Evolutionary conservation across 2,113 vertebrate species (phyloP), one percentile per base, ranked within the genome.

Genomic region (Nicator chloris): DNA sequence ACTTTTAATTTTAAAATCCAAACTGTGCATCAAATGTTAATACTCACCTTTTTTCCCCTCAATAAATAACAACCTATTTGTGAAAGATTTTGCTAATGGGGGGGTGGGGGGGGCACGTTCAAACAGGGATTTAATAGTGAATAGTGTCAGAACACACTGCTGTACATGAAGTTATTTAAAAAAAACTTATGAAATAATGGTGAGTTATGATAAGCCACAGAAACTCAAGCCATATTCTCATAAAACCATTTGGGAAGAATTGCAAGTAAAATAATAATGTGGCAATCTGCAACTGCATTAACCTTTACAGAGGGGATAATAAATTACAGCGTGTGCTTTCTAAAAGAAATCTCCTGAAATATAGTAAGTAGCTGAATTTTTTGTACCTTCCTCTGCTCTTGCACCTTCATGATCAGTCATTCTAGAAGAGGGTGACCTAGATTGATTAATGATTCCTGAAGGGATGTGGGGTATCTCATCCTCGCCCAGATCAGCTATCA

Each of bases 401-500:
- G 97, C 94, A 98, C 97, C 98, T 98, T 98, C 98, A 98, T 97
- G 97, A 98, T 98, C 98, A 97, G 97, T 97, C 97, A 98, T 97
- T 98, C 97, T 98, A 98, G 98, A 96, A 97, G 97, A 98, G 94
- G 98, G 97, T 97, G 98, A 98, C 95, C 97, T 97, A 98, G 98
- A 97, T 94, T 98, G 97, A 98, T 97, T 98, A 97, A 98, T 97
- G 96, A 98, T 88, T 98, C 98, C 98, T 97, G 98, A 98, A 97
- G 98, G 97, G 94, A 98, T 98, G 97, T 98, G 97, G 96, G 97
- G 87, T 96, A 98, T 97, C 93, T 98, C 97, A 97, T 98, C 98
- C 97, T 98, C 97, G 95, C 98, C 98, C 97, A 98, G 98, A 98
- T 98, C 97, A 97, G 98, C 97, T 98, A 98, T 98, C 98, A 98